A percentile compares a stretch with the other conserved stretches of the same genome.
Conservation (phyloP, 2,113 vertebrate species). For the Paradisaea rubra region DNA sequence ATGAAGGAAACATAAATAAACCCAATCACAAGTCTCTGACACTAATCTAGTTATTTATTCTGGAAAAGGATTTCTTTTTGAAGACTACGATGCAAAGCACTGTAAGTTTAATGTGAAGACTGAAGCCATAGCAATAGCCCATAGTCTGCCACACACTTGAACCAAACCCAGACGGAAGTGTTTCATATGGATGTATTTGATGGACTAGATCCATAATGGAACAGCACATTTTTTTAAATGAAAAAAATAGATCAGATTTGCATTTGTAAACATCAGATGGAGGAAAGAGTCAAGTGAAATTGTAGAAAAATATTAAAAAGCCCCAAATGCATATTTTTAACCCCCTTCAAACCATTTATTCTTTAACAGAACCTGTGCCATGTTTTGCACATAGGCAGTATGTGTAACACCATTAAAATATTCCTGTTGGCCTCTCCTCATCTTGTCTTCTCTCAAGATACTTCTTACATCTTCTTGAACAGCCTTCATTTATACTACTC, state of each 20-base stretch:
- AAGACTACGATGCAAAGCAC: not conserved
- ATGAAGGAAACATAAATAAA: not conserved
- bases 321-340: not conserved
- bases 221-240: not conserved
- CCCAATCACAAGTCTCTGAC: not conserved
- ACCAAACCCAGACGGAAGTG: not conserved
- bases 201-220: not conserved
- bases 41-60: not conserved
- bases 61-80: not conserved
- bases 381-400: not conserved
- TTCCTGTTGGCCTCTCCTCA: not conserved
- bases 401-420: not conserved
- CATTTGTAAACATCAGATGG: not conserved
- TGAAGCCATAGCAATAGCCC: not conserved
- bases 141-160: not conserved
- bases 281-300: not conserved
- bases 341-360: not conserved
- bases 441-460: not conserved
- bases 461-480: not conserved
- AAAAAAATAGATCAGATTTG: not conserved
- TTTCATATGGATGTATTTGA: not conserved
- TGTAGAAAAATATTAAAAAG: not conserved
- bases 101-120: not conserved
- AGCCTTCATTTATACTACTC: not conserved
- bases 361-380: not conserved